Conservation (phyloP, 92 coral and sea anemone genomes). For the Umimayanthus kanabou region DNA sequence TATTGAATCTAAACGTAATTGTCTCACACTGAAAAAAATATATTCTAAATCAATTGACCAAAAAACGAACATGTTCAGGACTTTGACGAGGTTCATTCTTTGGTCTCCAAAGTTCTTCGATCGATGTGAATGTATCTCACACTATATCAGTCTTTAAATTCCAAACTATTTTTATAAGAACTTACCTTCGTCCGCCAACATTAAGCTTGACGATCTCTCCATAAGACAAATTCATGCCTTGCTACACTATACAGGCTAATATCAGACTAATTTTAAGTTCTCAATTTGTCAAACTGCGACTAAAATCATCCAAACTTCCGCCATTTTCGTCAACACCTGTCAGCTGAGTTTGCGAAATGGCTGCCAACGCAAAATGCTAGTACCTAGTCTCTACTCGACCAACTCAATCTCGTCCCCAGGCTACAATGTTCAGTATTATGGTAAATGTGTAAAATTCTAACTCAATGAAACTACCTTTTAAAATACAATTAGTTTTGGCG, state of each 20-base stretch:
- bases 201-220: slow-evolving; percentile 95
- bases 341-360: slow-evolving; percentile 55
- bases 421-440: too few relatives aligned
- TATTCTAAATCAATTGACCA: too few relatives aligned
- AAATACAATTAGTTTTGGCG: too few relatives aligned
- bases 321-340: slow-evolving; percentile 52
- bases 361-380: slow-evolving; percentile 19
- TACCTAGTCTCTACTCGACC: slow-evolving; percentile 5
- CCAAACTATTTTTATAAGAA: neutral
- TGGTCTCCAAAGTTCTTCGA: too few relatives aligned
- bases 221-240: slow-evolving; percentile 63
- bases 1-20: neutral
- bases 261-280: neutral
- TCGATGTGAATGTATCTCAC: too few relatives aligned
- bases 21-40: too few relatives aligned
- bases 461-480: too few relatives aligned
- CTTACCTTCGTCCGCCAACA: slow-evolving; percentile 95
- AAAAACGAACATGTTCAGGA: too few relatives aligned
- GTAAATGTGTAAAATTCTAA: too few relatives aligned
- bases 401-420: slow-evolving; percentile 5
- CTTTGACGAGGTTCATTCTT: too few relatives aligned
- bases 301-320: slow-evolving; percentile 1
- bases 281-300: slow-evolving; percentile 11
- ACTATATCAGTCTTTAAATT: neutral
- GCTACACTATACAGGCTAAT: neutral